These are phyloP conservation scores for Epinotia brunnichana DNA, from an alignment of 2,888 invertebrate species.

Conservation along the genomic window DNA sequence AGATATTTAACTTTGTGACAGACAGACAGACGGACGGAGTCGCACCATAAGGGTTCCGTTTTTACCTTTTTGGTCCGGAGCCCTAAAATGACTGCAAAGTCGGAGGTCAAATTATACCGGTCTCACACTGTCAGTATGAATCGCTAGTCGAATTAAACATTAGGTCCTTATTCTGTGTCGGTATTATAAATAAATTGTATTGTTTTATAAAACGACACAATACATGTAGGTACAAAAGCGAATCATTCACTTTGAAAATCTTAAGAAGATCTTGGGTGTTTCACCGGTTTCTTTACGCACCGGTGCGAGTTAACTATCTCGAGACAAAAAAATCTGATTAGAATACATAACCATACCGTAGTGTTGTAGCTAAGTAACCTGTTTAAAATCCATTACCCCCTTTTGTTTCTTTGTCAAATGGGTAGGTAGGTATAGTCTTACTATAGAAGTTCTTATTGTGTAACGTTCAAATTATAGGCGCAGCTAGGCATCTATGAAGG, in stretches of 20 bases:
- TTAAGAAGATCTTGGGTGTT: not conserved
- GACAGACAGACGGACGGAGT: too few species aligned
- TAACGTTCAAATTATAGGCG: not conserved
- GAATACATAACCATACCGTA: conserved; percentile 2
- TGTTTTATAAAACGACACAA: not conserved
- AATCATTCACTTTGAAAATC: not conserved
- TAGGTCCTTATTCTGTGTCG: too few species aligned
- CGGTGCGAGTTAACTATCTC: not conserved
- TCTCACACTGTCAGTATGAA: too few species aligned
- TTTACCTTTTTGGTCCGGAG: too few species aligned
- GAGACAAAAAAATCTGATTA: not conserved
- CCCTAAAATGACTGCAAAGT: too few species aligned
- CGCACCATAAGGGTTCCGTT: too few species aligned
- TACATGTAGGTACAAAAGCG: not conserved
- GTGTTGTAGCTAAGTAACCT: conserved; percentile 3
- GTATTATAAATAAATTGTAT: too few species aligned
- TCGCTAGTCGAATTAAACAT: too few species aligned
- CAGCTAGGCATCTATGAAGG: not conserved
- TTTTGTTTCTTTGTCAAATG: conserved; percentile 18
- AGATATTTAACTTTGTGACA: too few species aligned
- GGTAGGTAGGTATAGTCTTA: not conserved
- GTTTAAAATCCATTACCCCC: conserved; percentile 22
- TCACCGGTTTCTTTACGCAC: not conserved
- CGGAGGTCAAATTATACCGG: too few species aligned
- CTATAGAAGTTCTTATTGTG: not conserved